phyloP scores from a whole-genome alignment of 92 coral and sea anemone species.

The Chrysogorgia sp. region DNA sequence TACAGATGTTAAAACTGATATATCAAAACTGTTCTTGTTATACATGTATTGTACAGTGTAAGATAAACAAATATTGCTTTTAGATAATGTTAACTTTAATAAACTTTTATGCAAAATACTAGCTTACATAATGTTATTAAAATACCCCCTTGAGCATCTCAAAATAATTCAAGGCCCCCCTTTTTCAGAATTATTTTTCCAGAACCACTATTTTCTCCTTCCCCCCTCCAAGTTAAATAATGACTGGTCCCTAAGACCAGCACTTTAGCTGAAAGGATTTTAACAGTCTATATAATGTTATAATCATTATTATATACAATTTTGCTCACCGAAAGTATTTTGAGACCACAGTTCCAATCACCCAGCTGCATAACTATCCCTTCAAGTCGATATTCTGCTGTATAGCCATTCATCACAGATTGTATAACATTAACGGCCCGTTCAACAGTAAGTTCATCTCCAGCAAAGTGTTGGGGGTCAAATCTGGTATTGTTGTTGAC shows the following conservation, averaged over 20 bases:
- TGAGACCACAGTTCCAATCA: conserved; percentile 63
- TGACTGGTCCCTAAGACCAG: too few species aligned
- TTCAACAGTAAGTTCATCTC: conserved; percentile 56
- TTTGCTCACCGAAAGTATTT: conserved; percentile 55
- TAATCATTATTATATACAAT: background rate
- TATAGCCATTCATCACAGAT: conserved; percentile 55
- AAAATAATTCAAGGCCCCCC: too few species aligned
- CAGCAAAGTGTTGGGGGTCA: conserved; percentile 44
- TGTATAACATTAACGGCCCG: conserved; percentile 49
- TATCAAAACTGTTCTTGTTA: too few species aligned
- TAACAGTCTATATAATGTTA: background rate
- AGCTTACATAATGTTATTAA: too few species aligned
- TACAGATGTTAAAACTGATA: too few species aligned
- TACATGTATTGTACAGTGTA: too few species aligned
- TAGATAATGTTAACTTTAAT: too few species aligned
- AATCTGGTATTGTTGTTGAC: background rate
- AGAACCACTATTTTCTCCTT: too few species aligned
- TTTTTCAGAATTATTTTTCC: background rate
- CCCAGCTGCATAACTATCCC: conserved; percentile 57
- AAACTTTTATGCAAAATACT: too few species aligned
- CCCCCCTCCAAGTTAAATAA: too few species aligned
- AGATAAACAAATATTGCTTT: too few species aligned
- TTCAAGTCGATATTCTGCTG: conserved; percentile 60
- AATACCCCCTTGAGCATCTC: too few species aligned
- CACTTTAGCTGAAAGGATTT: background rate